Evolutionary conservation across 2,113 vertebrate species (phyloP), one percentile per base, ranked within the genome.

Genomic region (Empidonax traillii): DNA sequence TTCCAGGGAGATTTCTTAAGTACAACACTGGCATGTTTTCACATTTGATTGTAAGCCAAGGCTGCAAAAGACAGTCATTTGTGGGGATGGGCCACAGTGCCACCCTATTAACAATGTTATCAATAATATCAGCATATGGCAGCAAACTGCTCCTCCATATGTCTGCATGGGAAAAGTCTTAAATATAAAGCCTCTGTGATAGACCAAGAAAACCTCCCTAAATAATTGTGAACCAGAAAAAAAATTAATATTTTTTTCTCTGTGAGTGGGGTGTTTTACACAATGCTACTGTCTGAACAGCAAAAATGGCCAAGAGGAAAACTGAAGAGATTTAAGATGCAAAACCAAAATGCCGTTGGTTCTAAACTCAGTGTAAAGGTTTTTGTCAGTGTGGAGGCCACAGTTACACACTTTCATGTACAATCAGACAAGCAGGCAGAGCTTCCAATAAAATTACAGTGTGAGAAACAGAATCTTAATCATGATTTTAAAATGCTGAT

Each of bases 11-110:
- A 73, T 49, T 87, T 63, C 35, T 43, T 14, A 67, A 74, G 28
- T 46, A 37, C 37, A 37, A 15, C 53, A 28, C 31, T 37, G 33
- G 23, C 3, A 8, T n/a, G 37, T 49, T 74, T 76, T 62, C 31
- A 22, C 1, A 0, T 59, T 39, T 2, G 2, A 24, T 10, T 28
- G 17, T n/a, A n/a, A 28, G 18, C 56, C 28, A 14, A 6, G 28
- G n/a, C 18, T 76, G 41, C 63, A 90, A 56, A 62, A 83, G 63
- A 41, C 53, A 47, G 55, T 31, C 31, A 19, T 2, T 28, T 47
- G 20, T 9, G 13, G 16, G 37, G 3, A 5, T 31, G 30, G 9
- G 15, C 8, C 63, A 19, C 47, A 47, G 41, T 69, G 9, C 25
- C 41, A 49, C 17, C 3, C 18, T 20, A 3, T 31, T 62, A 53